These are phyloP conservation scores for Amphilophus citrinellus DNA, from an alignment of 2,113 vertebrate genomes.

Conservation along the genomic window DNA sequence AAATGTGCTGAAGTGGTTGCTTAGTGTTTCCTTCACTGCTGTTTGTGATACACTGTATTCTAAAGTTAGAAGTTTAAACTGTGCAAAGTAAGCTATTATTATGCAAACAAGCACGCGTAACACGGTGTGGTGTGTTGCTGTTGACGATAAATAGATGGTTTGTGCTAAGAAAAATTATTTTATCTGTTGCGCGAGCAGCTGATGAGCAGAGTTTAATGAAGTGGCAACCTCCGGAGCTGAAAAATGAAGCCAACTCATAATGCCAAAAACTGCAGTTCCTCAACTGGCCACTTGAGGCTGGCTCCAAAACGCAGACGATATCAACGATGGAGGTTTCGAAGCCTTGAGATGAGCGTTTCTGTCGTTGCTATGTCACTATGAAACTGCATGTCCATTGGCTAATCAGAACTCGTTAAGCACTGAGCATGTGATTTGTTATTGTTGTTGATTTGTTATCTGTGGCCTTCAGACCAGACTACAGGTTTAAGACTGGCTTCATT, in stretches of 20 bases:
- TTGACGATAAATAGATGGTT: rapidly evolving
- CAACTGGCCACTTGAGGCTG: neutral
- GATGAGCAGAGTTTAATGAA: too few species aligned
- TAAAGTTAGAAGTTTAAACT: neutral
- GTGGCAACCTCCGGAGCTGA: neutral
- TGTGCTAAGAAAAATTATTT: rapidly evolving
- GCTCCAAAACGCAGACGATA: rapidly evolving
- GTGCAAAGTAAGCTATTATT: neutral
- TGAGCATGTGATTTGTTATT: too few species aligned
- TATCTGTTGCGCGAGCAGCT: neutral
- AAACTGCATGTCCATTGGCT: too few species aligned
- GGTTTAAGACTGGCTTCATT: too few species aligned
- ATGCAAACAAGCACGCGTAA: neutral
- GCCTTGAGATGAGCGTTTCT: too few species aligned
- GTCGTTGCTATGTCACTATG: too few species aligned
- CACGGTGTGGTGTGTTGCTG: neutral
- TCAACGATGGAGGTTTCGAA: neutral
- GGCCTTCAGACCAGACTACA: too few species aligned
- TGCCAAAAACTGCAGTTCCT: neutral
- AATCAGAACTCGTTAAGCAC: too few species aligned
- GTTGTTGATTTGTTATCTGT: too few species aligned
- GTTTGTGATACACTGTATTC: rapidly evolving
- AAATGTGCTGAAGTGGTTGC: neutral
- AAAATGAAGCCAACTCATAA: rapidly evolving
- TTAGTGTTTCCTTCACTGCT: neutral